Conservation (phyloP, 2,113 vertebrate genomes). For the Uropsilus gracilis region DNA sequence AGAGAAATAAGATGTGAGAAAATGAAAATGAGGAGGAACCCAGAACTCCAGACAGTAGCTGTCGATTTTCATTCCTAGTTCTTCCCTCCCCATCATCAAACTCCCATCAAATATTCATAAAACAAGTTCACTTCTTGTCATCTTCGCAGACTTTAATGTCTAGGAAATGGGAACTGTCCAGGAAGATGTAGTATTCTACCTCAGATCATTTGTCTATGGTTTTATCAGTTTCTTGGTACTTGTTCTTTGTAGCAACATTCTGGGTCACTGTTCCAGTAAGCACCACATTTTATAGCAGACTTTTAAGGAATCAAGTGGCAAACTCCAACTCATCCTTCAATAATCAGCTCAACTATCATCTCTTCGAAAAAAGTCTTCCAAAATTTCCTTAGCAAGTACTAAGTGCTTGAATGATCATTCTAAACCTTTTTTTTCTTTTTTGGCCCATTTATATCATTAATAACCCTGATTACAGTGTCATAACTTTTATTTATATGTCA, state of each 20-base stretch:
- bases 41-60: neutral
- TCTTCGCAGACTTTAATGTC: neutral
- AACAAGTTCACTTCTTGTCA: neutral
- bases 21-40: neutral
- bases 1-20: neutral
- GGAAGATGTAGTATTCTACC: neutral
- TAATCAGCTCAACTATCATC: neutral
- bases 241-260: neutral
- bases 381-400: neutral
- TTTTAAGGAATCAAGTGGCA: neutral
- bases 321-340: neutral
- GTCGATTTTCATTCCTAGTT: neutral
- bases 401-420: neutral
- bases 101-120: neutral
- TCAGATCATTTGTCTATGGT: neutral
- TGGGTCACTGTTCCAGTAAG: neutral
- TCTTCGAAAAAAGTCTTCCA: slow-evolving; percentile 28
- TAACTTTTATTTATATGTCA: neutral
- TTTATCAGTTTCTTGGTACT: neutral
- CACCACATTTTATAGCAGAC: neutral
- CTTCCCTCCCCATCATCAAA: neutral
- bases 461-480: neutral
- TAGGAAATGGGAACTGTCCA: neutral
- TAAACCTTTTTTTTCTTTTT: neutral
- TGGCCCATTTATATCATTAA: neutral